Conservation (phyloP, 2,797 vertebrate species). For the Scolopax rusticola region DNA sequence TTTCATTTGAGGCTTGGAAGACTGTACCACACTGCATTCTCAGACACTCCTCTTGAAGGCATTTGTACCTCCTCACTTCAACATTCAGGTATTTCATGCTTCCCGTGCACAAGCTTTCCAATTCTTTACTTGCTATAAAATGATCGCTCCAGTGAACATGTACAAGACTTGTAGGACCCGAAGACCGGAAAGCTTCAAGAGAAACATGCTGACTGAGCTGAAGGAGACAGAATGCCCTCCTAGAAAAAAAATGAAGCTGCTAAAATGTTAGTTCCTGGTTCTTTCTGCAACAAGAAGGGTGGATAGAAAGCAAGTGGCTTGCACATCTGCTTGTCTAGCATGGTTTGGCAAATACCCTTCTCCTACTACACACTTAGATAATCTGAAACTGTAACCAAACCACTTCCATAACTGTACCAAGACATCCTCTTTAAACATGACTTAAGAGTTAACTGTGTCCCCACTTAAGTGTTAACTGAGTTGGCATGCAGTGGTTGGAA, state of each 20-base stretch:
- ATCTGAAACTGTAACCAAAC: neutral
- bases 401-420: neutral
- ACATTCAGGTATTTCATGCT: neutral
- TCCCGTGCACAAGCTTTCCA: neutral
- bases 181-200: neutral
- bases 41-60: neutral
- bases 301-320: neutral
- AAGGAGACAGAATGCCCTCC: neutral
- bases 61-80: neutral
- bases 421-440: neutral
- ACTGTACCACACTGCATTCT: neutral
- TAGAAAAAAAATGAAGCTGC: neutral
- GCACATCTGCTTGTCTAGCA: neutral
- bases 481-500: neutral
- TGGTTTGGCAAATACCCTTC: neutral
- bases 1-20: neutral
- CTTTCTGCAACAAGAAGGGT: neutral
- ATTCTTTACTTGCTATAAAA: neutral
- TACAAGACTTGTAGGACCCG: neutral
- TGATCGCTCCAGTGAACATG: neutral
- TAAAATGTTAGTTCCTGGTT: neutral
- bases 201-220: neutral
- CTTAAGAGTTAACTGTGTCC: neutral
- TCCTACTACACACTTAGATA: neutral
- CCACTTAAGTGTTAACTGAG: neutral